Percentiles rank a stretch among this genome's conserved stretches.
These are phyloP conservation scores for Micropoecilia bifurca DNA, from an alignment of 2,797 vertebrate species.

Conservation along the genomic window DNA sequence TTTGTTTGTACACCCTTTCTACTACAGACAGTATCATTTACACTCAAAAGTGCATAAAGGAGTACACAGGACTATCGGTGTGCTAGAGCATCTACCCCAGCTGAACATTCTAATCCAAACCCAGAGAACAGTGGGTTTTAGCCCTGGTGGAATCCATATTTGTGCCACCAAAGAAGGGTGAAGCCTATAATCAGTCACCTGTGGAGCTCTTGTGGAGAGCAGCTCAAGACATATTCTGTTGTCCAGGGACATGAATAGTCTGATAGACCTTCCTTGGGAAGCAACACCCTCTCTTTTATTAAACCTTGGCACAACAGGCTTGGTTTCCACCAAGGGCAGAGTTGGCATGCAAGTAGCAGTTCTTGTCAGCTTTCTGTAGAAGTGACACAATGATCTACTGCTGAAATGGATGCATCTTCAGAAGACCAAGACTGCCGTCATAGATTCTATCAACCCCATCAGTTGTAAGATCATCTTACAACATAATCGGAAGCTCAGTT, in stretches of 20 bases:
- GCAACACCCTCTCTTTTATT: neutral
- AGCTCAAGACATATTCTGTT: neutral
- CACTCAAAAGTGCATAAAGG: neutral
- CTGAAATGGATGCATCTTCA: neutral
- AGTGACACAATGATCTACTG: neutral
- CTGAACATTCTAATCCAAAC: neutral
- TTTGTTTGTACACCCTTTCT: neutral
- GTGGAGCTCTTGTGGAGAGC: neutral
- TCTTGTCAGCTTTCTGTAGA: neutral
- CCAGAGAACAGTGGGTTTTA: neutral
- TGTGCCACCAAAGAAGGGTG: neutral
- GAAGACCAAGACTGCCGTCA: neutral
- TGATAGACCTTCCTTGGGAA: neutral
- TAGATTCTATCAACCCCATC: constrained; percentile 2
- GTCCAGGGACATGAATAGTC: neutral
- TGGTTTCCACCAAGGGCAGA: neutral
- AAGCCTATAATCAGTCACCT: neutral
- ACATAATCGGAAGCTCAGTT: constrained; percentile 10
- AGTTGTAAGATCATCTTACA: neutral
- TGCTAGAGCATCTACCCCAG: neutral
- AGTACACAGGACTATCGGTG: neutral
- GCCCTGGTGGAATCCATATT: neutral
- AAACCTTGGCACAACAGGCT: neutral
- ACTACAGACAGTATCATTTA: neutral
- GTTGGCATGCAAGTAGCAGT: neutral